A percentile compares a stretch with the other conserved stretches of the same genome.
Evolutionary conservation across 1,140 invertebrate species (phyloP).

Genomic region (Drosophila malerkotliana): DNA sequence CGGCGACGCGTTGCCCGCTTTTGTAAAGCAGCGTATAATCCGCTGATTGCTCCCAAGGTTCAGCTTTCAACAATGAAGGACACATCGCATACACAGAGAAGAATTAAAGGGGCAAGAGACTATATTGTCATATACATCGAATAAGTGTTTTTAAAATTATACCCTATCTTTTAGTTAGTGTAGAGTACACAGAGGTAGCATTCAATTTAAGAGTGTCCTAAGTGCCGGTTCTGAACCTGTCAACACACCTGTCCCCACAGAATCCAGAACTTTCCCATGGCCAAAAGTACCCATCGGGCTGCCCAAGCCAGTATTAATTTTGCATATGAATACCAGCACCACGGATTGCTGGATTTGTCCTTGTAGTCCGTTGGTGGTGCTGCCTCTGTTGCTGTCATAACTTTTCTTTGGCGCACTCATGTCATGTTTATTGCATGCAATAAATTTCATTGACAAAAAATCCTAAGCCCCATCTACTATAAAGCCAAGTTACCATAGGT

Average conservation of each 20-base stretch:
- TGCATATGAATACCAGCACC: conserved; percentile 56
- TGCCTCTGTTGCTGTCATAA: neutral
- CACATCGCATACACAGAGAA: conserved; percentile 30
- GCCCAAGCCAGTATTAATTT: conserved; percentile 52
- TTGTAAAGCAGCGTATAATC: conserved; percentile 72
- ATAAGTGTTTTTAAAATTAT: no score
- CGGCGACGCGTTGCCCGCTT: conserved; percentile 32
- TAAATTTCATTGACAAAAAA: conserved; percentile 22
- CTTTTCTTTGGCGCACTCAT: conserved; percentile 6
- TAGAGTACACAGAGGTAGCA: neutral
- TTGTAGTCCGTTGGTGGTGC: neutral
- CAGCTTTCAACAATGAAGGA: conserved; percentile 76
- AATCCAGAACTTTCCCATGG: conserved; percentile 16
- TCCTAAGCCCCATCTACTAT: conserved; percentile 15
- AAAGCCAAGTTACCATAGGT: conserved; percentile 21
- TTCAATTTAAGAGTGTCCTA: neutral
- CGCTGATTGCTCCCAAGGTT: conserved; percentile 80
- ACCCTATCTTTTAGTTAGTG: neutral
- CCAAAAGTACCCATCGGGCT: conserved; percentile 7
- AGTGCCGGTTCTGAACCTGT: conserved; percentile 5
- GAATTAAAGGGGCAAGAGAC: neutral
- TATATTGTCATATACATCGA: no score
- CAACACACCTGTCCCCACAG: conserved; percentile 10
- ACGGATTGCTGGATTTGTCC: conserved; percentile 44
- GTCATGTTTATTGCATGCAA: conserved; percentile 50